A percentile compares a stretch with the other conserved stretches of the same genome.
These are phyloP conservation scores for Conchocele bisecta DNA, from an alignment of 2,888 invertebrate species.

Conservation along the genomic window DNA sequence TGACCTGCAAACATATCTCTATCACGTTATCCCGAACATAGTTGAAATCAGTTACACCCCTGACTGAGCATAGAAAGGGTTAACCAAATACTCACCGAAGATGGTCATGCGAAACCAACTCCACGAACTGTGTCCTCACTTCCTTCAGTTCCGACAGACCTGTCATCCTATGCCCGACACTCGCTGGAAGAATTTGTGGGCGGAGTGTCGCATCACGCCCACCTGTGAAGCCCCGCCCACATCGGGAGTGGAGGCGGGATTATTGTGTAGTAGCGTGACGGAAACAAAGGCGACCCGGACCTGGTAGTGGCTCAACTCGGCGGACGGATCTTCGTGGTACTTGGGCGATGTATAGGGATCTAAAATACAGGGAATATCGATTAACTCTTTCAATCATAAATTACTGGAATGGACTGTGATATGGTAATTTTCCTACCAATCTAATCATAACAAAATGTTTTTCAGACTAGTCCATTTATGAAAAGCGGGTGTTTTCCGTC, in stretches of 20 bases:
- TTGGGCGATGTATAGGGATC: slow-evolving; percentile 45
- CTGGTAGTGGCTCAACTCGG: slow-evolving; percentile 87
- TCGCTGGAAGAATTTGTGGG: slow-evolving; percentile 88
- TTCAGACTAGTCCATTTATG: too few species aligned
- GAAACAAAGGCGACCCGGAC: slow-evolving; percentile 88
- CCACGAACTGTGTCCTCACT: slow-evolving; percentile 86
- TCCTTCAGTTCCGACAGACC: slow-evolving; percentile 87
- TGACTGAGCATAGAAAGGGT: too few species aligned
- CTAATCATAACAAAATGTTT: too few species aligned
- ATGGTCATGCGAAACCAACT: slow-evolving; percentile 88
- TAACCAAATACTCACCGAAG: slow-evolving; percentile 86
- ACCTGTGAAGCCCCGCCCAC: slow-evolving; percentile 66
- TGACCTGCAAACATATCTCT: too few species aligned
- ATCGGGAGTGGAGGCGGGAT: slow-evolving; percentile 68
- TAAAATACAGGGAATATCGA: slow-evolving; percentile 30
- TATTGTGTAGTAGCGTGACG: slow-evolving; percentile 91
- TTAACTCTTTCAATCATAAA: too few species aligned
- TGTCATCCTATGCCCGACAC: slow-evolving; percentile 85
- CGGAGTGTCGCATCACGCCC: slow-evolving; percentile 87
- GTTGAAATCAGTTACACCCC: too few species aligned
- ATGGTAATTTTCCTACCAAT: too few species aligned
- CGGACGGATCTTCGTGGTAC: slow-evolving; percentile 85
- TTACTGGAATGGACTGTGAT: too few species aligned
- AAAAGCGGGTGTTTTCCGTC: too few species aligned
- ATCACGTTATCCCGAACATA: too few species aligned